Percentiles rank a stretch among this genome's conserved stretches.
Evolutionary conservation across 2,797 vertebrate genomes (phyloP).

Genomic region (Apogon talboti): DNA sequence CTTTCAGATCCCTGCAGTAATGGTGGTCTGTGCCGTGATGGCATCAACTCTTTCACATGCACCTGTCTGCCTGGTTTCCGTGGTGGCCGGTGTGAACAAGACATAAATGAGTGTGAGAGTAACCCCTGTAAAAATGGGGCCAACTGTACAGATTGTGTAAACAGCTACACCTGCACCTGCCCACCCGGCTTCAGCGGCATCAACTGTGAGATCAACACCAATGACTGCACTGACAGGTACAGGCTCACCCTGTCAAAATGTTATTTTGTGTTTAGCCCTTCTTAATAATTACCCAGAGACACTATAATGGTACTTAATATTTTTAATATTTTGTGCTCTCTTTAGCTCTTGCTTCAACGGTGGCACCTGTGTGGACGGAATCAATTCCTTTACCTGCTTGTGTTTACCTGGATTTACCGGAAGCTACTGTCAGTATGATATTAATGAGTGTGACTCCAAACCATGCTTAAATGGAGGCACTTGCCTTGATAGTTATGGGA

Average conservation of each 20-base stretch:
- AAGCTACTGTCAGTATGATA: conserved; percentile 95
- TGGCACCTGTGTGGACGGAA: conserved; percentile 94
- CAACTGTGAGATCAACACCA: conserved; percentile 95
- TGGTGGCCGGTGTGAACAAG: conserved; percentile 90
- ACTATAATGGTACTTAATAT: background rate
- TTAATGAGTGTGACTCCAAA: conserved; percentile 96
- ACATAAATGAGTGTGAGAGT: conserved; percentile 96
- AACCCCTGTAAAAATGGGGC: conserved; percentile 92
- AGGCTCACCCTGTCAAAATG: conserved; percentile 29
- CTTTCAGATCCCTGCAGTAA: conserved; percentile 93
- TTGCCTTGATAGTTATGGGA: conserved; percentile 95
- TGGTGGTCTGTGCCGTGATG: conserved; percentile 89
- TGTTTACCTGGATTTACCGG: conserved; percentile 94
- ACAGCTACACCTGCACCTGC: conserved; percentile 96
- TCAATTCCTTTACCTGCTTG: conserved; percentile 94
- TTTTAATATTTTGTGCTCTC: conserved; percentile 4
- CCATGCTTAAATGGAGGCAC: conserved; percentile 95
- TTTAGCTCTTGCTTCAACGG: conserved; percentile 96
- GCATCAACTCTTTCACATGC: conserved; percentile 86
- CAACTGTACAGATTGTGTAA: conserved; percentile 96
- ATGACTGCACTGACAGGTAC: conserved; percentile 98
- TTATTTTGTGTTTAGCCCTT: background rate
- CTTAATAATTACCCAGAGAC: background rate
- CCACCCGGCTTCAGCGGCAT: conserved; percentile 93
- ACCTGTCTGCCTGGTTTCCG: conserved; percentile 91